Base-by-base conservation (phyloP, 1,140 invertebrate species). In the Zaprionus vittiger region DNA sequence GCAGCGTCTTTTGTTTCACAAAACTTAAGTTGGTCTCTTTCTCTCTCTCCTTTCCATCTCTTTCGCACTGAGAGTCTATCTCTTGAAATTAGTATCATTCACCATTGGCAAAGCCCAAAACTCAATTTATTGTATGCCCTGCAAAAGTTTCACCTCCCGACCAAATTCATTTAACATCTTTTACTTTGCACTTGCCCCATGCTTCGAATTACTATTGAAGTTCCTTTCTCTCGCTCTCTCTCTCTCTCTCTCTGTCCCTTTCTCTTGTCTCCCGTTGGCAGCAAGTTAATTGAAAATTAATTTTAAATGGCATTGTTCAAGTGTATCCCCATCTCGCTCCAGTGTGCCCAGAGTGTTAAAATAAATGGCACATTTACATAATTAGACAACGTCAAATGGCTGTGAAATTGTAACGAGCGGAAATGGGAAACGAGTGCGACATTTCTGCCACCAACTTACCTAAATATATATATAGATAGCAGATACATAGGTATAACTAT, bases 251-350 rank as follows among this genome's bases (percentile, higher is more conserved):
- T 28, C 47, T 20, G 12, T 22, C 47, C 4, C 11, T 11, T 4
- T 20, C 20, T 22, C 20, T 22, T 7, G 31, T 3, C 12, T 3
- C 12, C 15, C 61, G 47, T 55, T 57, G 61, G 17, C 60, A 67
- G 73, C 80, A 75, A 89, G 81, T 83, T 89, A 87, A 87, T 87
- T 87, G 81, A 89, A 89, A 84, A 89, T 87, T 87, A 87, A 87
- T 87, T 87, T 89, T 84, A 84, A 83, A 89, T 89, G 68, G 68
- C 84, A 81, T 80, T 86, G 80, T 89, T 86, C 57, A 77, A 79
- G 66, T 59, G 79, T 75, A 81, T 69, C 73, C 78, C 66, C 70
- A 59, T 52, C 38, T 56, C 52, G 41, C 44, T 44, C 38, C 66
- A 63, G 26, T 49, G 31, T 20, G 17, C 44, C 6, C 41, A 47